Evolutionary conservation across 1,140 invertebrate species (phyloP), one percentile per base, ranked within the genome.

Genomic region (Heliconius nattereri): DNA sequence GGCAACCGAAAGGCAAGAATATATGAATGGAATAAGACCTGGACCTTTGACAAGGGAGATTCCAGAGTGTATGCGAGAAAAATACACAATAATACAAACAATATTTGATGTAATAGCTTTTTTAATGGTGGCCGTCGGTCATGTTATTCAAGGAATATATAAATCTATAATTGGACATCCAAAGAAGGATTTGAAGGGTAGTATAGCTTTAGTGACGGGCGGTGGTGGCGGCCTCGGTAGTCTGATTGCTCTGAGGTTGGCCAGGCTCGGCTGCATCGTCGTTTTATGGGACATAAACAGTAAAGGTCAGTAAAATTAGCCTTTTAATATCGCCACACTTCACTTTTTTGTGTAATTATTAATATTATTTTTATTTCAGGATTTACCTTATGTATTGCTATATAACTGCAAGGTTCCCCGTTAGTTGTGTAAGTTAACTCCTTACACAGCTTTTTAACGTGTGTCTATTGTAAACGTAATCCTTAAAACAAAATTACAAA

Each of bases 251-350:
- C 90, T 97, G 45, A 95, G 97, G 83, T 96, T 99, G 73, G 97
- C 97, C 0, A 95, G 96, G 85, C 95, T 98, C 54, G 97, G 98
- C 78, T 97, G 97, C 81, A 96, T 95, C 66, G 95, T 99, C 66
- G 96, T 99, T 9, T 94, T 98, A 66, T 99, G 98, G 98, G 98
- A 99, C 91, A 97, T 99, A 70, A 98, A 99, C 91, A 95, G 97
- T 92, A 91, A 95, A 94, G 97, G 97, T 97, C 83, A 95, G 95
- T 94, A 37, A 20, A 70, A 49, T 66, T 13, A 29, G 23, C 71
- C 71, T 71, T 71, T 20, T 71, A 20, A 19, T 37, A 71, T 66
- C 7, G 60, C 16, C 11, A 66, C 26, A 60, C 13, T 60, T 60
- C 26, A 60, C 16, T 66, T 60, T 66, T 29, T 8, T 66, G 60